phyloP scores from a whole-genome alignment of 2,113 vertebrate genomes.

The Barnardius zonarius region DNA sequence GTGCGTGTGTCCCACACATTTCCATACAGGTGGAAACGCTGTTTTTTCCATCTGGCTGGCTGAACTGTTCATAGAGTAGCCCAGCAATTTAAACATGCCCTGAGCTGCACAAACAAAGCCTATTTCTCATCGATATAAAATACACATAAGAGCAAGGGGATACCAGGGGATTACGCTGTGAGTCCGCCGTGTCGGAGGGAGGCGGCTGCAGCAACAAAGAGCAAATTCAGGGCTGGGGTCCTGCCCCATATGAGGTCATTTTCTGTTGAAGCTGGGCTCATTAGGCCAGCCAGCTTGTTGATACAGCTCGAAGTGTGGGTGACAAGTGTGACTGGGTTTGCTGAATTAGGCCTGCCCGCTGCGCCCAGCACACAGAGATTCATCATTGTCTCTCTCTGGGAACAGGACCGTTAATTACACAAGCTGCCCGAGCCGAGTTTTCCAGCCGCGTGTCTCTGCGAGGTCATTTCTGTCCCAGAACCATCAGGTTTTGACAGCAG shows the following conservation, averaged over 20 bases:
- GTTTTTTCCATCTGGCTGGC: neutral
- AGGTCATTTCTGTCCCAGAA: constrained; percentile 38
- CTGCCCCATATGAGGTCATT: constrained; percentile 59
- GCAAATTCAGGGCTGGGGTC: constrained; percentile 27
- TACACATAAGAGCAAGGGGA: neutral
- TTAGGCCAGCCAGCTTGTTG: constrained; percentile 43
- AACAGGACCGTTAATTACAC: constrained; percentile 45
- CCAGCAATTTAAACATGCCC: neutral
- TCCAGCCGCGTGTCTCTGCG: constrained; percentile 10
- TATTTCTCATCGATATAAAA: neutral
- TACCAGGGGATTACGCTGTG: neutral
- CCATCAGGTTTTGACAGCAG: neutral
- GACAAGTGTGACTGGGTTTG: constrained; percentile 58
- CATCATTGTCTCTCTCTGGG: constrained; percentile 43
- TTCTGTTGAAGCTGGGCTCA: constrained; percentile 36
- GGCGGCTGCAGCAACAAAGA: constrained; percentile 21
- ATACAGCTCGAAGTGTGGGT: constrained; percentile 62
- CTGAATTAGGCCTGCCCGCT: constrained; percentile 28
- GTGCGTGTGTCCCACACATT: neutral
- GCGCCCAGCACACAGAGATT: neutral
- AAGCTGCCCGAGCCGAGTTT: neutral
- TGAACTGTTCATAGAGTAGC: neutral
- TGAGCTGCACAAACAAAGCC: neutral
- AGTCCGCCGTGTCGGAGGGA: neutral
- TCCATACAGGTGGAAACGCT: neutral